Percentiles rank a stretch among this genome's conserved stretches.
phyloP scores from a whole-genome alignment of 2,888 invertebrate genomes.

The Platynereis dumerilii region DNA sequence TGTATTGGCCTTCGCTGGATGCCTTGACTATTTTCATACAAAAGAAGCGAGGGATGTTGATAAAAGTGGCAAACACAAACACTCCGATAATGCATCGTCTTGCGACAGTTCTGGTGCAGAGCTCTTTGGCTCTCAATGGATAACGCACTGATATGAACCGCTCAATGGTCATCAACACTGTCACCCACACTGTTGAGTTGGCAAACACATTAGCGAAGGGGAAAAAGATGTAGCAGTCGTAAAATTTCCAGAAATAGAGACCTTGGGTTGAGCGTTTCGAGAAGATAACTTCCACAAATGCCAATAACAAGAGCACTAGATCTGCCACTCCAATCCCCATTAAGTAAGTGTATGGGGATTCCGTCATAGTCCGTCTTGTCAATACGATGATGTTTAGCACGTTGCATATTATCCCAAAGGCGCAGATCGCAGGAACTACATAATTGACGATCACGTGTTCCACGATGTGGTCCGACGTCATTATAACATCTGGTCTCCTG shows the following conservation, averaged over 20 bases:
- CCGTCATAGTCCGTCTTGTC: conserved; percentile 49
- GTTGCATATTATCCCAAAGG: conserved; percentile 56
- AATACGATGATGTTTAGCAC: conserved; percentile 55
- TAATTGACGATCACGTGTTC: no score
- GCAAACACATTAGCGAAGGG: no score
- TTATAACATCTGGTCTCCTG: no score
- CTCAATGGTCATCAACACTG: conserved; percentile 54
- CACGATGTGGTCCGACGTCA: no score
- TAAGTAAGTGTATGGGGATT: conserved; percentile 58
- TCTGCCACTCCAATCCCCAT: conserved; percentile 54
- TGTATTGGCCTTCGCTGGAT: conserved; percentile 16
- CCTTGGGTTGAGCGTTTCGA: conserved; percentile 22
- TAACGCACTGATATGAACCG: conserved; percentile 52
- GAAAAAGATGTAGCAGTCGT: no score
- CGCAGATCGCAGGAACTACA: conserved; percentile 49
- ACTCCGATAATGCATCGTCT: conserved; percentile 47
- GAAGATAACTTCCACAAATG: conserved; percentile 40
- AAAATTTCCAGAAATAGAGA: no score
- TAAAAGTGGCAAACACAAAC: no score
- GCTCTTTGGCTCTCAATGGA: conserved; percentile 54
- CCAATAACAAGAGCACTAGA: conserved; percentile 47
- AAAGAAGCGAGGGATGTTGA: no score
- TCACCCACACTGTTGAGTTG: no score
- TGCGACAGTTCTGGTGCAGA: conserved; percentile 51
- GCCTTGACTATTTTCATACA: no score